Base-by-base conservation (phyloP, 2,797 vertebrate species). In the Argya squamiceps region DNA sequence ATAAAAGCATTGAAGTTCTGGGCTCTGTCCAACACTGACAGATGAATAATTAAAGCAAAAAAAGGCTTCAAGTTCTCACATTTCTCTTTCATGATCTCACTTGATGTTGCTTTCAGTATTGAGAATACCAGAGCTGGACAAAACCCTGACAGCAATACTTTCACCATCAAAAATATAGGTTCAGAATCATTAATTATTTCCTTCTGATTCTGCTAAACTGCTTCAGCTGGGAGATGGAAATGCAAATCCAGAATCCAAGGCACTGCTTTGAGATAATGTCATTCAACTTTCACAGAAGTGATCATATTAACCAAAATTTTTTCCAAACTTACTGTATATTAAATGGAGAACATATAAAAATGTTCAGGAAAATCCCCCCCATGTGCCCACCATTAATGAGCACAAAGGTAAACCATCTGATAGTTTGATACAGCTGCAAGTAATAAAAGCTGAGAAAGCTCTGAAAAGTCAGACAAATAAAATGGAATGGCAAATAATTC, bases 11-110 rank as follows among this genome's bases (percentile, higher is more conserved):
- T 70, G 86, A 84, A 56, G 63, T 73, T 77, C 16, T 92, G 84
- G 56, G 63, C 59, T 87, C 55, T 91, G 50, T 77, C 84, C 93
- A 94, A 79, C 83, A 76, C 17, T 0, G 1, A 55, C 1, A 13
- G 60, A 91, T 92, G 74, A 95, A 95, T 91, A 94, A 93, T 93
- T 87, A 49, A 84, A 90, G 50, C 73, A 37, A 87, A 88, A 88
- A 93, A 83, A 41, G 50, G 39, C 37, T 91, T 56, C 46, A 83
- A 69, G 71, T 90, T 92, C 88, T 93, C 59, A 76, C 67, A 89
- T 92, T 92, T 75, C 69, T 93, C 92, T 87, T 79, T 79, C 63
- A 64, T 74, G 37, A 74, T 56, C 70, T 92, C 77, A 76, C 36
- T 95, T 30, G 77, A 76, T 70, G 17, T 50, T 64, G n/a, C 81